phyloP scores from a whole-genome alignment of 30 jellyfish, hydroid and myxozoan genomes.

The Aurelia sp. region DNA sequence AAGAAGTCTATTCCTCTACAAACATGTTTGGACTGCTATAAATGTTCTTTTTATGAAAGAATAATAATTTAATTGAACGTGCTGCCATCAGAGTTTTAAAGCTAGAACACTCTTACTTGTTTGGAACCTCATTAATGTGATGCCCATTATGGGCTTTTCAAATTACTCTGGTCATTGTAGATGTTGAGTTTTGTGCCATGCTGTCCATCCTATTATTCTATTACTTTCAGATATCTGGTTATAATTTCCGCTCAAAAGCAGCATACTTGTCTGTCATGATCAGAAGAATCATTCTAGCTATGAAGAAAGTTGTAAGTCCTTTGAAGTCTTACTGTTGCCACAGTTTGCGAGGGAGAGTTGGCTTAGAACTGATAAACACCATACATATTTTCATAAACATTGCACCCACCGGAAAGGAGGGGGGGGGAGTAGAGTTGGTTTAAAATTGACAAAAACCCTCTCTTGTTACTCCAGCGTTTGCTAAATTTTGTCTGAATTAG shows the following conservation, averaged over 20 bases:
- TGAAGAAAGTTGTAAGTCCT: conserved; percentile 74
- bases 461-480: too few species aligned
- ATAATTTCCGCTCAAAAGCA: conserved; percentile 87
- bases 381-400: too few species aligned
- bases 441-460: too few species aligned
- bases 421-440: too few species aligned
- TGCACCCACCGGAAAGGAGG: too few species aligned
- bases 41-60: conserved; percentile 14
- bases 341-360: too few species aligned
- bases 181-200: neutral
- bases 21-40: conserved; percentile 17
- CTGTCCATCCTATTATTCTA: neutral
- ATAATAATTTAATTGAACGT: conserved; percentile 12
- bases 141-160: too few species aligned
- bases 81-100: conserved; percentile 4
- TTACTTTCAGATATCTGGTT: conserved; percentile 71
- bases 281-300: conserved; percentile 89
- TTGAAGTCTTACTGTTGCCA: too few species aligned
- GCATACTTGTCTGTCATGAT: conserved; percentile 94
- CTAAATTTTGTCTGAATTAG: too few species aligned
- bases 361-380: too few species aligned
- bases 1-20: conserved; percentile 10
- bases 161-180: neutral
- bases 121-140: neutral
- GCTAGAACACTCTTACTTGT: neutral